These are phyloP conservation scores for Heliconius eleuchia DNA, from an alignment of 1,140 invertebrate genomes.

Conservation along the genomic window DNA sequence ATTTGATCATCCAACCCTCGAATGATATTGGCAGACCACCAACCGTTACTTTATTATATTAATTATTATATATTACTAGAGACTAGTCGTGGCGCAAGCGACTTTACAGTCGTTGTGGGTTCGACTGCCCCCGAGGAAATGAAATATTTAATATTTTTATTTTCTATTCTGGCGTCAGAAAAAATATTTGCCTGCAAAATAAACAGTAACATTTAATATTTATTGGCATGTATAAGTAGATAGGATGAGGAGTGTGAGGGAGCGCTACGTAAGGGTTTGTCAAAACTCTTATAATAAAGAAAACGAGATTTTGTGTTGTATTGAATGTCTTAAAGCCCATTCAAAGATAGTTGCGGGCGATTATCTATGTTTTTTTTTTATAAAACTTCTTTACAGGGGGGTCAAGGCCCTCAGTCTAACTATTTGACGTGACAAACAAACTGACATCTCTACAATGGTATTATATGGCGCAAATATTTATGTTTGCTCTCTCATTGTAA, in stretches of 20 bases:
- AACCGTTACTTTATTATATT: constrained; percentile 34
- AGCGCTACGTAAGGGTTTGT: too few relatives aligned
- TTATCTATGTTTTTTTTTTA: background rate
- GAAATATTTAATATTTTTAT: too few relatives aligned
- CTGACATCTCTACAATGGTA: constrained; percentile 37
- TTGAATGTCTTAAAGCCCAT: too few relatives aligned
- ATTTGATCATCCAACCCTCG: constrained; percentile 23
- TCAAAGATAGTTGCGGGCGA: too few relatives aligned
- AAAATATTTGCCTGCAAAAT: too few relatives aligned
- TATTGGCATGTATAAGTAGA: too few relatives aligned
- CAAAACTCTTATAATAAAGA: too few relatives aligned
- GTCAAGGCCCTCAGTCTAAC: constrained; percentile 34
- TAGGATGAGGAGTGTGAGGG: too few relatives aligned
- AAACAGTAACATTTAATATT: too few relatives aligned
- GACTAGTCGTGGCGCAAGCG: background rate
- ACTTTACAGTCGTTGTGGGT: background rate
- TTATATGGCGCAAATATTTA: constrained; percentile 41
- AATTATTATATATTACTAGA: constrained; percentile 23
- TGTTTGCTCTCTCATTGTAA: constrained; percentile 40
- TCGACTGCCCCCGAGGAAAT: background rate
- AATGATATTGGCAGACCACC: constrained; percentile 28
- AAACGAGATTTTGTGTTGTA: too few relatives aligned
- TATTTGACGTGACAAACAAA: constrained; percentile 32
- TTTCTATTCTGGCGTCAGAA: too few relatives aligned
- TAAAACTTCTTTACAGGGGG: background rate